Evolutionary conservation across 2,113 vertebrate species (phyloP).

Genomic region (Sander vitreus): DNA sequence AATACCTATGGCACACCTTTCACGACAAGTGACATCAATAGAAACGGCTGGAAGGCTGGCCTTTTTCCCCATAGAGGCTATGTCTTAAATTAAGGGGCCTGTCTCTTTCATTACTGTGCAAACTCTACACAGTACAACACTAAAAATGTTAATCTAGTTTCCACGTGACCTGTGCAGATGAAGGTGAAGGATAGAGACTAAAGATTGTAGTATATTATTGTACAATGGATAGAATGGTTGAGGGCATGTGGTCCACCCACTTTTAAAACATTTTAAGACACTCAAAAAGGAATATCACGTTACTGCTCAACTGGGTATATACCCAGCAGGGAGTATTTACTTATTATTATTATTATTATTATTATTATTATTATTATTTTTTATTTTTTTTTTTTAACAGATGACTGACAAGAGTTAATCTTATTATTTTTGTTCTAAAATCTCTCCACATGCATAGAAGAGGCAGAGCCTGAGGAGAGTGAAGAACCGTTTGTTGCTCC

Average conservation of each 20-base stretch:
- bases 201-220: constrained; percentile 3
- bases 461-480: constrained; percentile 89
- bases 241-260: neutral
- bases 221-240: neutral
- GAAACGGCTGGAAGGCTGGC: too few relatives aligned
- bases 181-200: constrained; percentile 7
- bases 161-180: constrained; percentile 22
- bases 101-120: constrained; percentile 13
- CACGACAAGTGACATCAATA: neutral
- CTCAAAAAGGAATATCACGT: neutral
- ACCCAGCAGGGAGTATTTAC: constrained; percentile 7
- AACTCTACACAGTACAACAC: constrained; percentile 13
- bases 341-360: too few relatives aligned
- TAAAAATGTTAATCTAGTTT: constrained; percentile 30
- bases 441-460: constrained; percentile 63
- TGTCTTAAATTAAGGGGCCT: constrained; percentile 13
- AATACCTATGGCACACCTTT: neutral
- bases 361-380: too few relatives aligned
- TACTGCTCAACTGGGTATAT: neutral
- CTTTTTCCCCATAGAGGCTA: neutral
- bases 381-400: neutral
- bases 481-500: constrained; percentile 97
- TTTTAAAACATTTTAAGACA: constrained; percentile 13
- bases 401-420: constrained; percentile 6
- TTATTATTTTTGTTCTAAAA: constrained; percentile 1